phyloP scores from a whole-genome alignment of 2,888 invertebrate genomes.

The Athetis lepigone region DNA sequence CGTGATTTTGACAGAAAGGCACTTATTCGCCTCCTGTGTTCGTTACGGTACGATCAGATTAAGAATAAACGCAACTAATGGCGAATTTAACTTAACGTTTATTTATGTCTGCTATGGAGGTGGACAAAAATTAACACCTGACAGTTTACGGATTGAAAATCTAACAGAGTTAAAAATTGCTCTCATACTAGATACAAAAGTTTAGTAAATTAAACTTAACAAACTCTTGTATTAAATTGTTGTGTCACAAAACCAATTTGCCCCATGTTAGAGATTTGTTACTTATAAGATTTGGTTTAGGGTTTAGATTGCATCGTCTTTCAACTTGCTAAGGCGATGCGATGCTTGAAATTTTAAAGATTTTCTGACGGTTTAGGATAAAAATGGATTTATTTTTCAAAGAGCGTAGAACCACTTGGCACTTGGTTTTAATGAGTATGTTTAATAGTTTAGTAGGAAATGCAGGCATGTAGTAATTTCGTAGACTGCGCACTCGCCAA shows the following conservation, averaged over 20 bases:
- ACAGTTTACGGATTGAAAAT: too few species aligned
- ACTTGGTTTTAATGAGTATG: conserved; percentile 41
- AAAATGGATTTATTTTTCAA: conserved; percentile 27
- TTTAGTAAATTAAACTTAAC: too few species aligned
- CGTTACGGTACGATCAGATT: conserved; percentile 3
- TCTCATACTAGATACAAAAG: too few species aligned
- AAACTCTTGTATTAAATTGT: conserved; percentile 2
- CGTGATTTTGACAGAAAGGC: conserved; percentile 11
- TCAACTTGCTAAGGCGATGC: conserved; percentile 8
- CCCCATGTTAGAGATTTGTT: conserved; percentile 48
- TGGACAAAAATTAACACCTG: too few species aligned
- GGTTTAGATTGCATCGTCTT: conserved; percentile 26
- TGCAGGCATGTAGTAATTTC: conserved; percentile 53
- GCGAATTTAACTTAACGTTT: too few species aligned
- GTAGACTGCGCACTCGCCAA: conserved; percentile 85
- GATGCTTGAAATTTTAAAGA: conserved; percentile 31
- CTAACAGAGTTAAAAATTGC: too few species aligned
- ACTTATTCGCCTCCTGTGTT: conserved; percentile 9
- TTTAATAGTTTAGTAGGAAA: conserved; percentile 35
- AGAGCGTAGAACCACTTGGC: conserved; percentile 36
- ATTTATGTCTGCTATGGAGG: too few species aligned
- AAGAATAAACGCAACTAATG: conserved; percentile 7
- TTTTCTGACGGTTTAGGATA: conserved; percentile 27
- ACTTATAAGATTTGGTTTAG: conserved; percentile 19
- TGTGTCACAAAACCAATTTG: conserved; percentile 34